Percentiles rank a stretch among this genome's conserved stretches.
These are phyloP conservation scores for Aegotheles bennettii DNA, from an alignment of 2,113 vertebrate species.

Conservation along the genomic window DNA sequence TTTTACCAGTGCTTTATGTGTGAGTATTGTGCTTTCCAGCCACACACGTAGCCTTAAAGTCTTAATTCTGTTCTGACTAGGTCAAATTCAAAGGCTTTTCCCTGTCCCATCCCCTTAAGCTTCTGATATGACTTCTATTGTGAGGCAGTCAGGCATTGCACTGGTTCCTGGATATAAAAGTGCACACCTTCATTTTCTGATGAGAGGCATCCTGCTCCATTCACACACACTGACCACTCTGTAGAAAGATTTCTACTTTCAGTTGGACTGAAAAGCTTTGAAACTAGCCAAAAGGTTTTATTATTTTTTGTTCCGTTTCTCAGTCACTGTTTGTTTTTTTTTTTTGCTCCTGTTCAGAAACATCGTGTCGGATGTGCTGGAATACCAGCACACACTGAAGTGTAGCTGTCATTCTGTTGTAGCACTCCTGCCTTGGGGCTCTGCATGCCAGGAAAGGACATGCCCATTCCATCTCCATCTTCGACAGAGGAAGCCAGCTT, in stretches of 20 bases:
- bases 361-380: accelerated
- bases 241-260: background rate
- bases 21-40: background rate
- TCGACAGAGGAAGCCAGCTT: background rate
- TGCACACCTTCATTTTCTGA: background rate
- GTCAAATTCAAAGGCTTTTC: conserved; percentile 33
- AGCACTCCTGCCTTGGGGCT: background rate
- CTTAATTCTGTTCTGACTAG: background rate
- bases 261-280: background rate
- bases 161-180: background rate
- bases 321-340: background rate
- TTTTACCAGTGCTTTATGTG: background rate
- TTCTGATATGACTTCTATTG: background rate
- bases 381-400: background rate
- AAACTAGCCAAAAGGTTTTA: background rate
- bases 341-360: background rate
- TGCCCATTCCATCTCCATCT: background rate
- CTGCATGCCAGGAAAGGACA: background rate
- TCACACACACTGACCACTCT: background rate
- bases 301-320: background rate
- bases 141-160: background rate
- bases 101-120: background rate
- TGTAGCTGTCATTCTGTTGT: accelerated
- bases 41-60: background rate
- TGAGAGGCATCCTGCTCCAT: background rate